These are phyloP conservation scores for Varanus komodoensis DNA, from an alignment of 2,113 vertebrate species.

Conservation along the genomic window DNA sequence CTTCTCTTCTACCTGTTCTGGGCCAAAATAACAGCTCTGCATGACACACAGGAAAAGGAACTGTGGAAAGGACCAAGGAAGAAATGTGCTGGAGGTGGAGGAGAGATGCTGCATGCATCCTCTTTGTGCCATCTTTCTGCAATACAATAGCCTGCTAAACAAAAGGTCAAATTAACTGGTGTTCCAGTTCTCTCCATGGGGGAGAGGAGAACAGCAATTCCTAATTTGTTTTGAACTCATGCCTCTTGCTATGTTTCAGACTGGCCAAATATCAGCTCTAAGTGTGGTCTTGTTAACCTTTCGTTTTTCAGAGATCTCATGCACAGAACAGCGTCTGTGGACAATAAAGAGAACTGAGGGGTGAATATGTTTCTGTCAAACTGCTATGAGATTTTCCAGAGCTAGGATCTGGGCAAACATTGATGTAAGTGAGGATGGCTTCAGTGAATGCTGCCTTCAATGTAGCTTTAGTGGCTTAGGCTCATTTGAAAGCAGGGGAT, in stretches of 20 bases:
- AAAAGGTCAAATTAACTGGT: neutral
- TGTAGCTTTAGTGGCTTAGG: neutral
- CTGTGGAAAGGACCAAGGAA: neutral
- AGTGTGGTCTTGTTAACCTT: neutral
- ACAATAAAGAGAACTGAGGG: neutral
- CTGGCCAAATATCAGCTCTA: neutral
- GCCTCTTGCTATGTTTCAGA: neutral
- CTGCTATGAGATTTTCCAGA: neutral
- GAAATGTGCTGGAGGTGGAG: too few relatives aligned
- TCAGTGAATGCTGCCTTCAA: neutral
- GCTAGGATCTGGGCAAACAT: neutral
- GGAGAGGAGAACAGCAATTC: neutral
- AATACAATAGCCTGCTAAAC: neutral
- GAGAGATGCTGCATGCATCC: neutral
- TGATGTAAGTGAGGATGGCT: neutral
- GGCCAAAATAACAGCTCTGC: neutral
- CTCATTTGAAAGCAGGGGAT: neutral
- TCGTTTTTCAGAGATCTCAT: neutral
- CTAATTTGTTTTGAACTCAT: conserved; percentile 3
- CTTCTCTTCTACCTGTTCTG: neutral
- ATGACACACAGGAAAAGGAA: neutral
- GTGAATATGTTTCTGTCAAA: neutral
- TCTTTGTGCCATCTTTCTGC: neutral
- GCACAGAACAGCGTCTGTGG: neutral
- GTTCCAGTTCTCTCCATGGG: neutral